Evolutionary conservation across 1,140 invertebrate genomes (phyloP), one percentile per base, ranked within the genome.

Genomic region (Belonocnema kinseyi): DNA sequence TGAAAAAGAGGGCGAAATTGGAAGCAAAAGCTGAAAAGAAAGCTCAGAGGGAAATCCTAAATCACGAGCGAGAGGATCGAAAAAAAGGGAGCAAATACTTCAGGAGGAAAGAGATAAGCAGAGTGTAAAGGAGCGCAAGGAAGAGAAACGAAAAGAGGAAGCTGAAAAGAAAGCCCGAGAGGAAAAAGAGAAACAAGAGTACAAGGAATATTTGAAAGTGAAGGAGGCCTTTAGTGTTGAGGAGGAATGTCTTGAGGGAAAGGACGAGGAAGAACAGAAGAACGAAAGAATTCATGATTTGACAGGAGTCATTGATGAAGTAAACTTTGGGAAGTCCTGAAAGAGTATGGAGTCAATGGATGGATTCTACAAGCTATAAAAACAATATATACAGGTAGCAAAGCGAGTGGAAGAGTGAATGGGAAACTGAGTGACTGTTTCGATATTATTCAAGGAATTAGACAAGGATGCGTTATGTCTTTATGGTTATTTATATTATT

Each of bases 11-110:
- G 21, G 97, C 97, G 1, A 98, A 98, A 90, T 86, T 98, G 66
- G 96, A 98, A 92, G 96, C 96, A 0, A 99, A 99, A 90, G 96
- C 97, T 74, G 97, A 98, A 81, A 98, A 96, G 85, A 96, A 96
- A 86, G 93, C 94, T 11, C 94, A 95, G 73, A 93, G 97, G 85
- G 97, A 99, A 92, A 94, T 78, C 13, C 94, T 96, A 82, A 94
- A 96, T 81, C 92, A 94, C 74, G 92, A 95, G 54, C 91, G 96
- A 54, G 95, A 96, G 82, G 94, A 97, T 70, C 93, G 93, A 71
- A 95, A 83, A 94, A 94, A 78, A 89, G 92, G 73, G 94, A 96
- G 77, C 93, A 95, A 73, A 92, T 93, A 83, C 88, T 93, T 14
- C 95, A 96, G 82, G 95, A 97, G 79, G 97, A 96, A 83, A 93